Conservation (phyloP, 2,797 vertebrate genomes). For the Lerista edwardsae region DNA sequence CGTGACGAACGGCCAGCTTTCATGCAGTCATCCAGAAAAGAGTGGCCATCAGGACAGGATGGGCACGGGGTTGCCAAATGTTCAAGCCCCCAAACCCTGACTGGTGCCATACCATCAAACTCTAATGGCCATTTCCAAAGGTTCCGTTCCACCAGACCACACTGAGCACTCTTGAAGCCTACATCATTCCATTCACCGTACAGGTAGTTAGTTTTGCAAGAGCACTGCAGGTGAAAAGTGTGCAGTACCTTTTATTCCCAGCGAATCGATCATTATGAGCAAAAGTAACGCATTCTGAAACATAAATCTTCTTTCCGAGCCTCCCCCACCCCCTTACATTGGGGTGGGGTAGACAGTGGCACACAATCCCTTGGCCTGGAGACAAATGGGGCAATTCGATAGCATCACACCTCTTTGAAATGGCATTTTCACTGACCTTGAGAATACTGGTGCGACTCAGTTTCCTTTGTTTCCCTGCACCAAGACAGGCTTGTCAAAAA, state of each 20-base stretch:
- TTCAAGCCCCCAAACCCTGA: constrained; percentile 20
- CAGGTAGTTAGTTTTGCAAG: constrained; percentile 1
- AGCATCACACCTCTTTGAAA: background rate
- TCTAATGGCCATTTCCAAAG: background rate
- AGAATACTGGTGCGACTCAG: background rate
- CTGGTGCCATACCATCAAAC: constrained; percentile 14
- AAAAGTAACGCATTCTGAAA: background rate
- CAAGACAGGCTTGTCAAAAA: constrained; percentile 14
- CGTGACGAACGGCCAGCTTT: constrained; percentile 32
- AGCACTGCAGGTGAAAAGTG: background rate
- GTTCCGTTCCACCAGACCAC: background rate
- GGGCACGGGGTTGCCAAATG: constrained; percentile 15
- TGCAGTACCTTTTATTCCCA: background rate
- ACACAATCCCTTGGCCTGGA: background rate
- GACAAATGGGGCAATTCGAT: background rate
- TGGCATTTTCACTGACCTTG: constrained; percentile 32
- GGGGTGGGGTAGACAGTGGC: background rate
- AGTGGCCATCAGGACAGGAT: background rate
- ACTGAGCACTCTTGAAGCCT: background rate
- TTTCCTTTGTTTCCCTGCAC: constrained; percentile 9
- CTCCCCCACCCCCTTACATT: constrained; percentile 1
- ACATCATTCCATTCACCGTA: background rate
- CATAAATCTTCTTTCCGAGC: background rate
- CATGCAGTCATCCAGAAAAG: constrained; percentile 37
- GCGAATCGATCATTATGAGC: background rate